These are phyloP conservation scores for Octodon degus DNA, from an alignment of 2,113 vertebrate genomes.

Conservation along the genomic window DNA sequence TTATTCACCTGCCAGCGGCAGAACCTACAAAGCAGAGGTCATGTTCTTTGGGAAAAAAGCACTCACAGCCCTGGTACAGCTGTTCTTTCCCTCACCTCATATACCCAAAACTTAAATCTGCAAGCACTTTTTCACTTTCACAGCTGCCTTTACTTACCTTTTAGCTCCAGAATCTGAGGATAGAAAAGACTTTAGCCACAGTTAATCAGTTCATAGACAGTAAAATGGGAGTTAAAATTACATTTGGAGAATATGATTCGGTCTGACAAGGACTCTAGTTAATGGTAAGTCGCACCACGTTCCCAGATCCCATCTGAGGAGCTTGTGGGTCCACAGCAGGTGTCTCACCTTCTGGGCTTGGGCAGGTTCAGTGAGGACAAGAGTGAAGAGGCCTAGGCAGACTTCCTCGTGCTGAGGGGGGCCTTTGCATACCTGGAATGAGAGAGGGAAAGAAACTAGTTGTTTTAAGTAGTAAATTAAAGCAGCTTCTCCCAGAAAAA, in stretches of 20 bases:
- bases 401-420: slow-evolving; percentile 96
- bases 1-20: neutral
- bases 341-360: slow-evolving; percentile 95
- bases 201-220: neutral
- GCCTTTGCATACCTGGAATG: slow-evolving; percentile 94
- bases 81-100: neutral
- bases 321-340: neutral
- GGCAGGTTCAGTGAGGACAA: slow-evolving; percentile 91
- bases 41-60: neutral
- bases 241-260: neutral
- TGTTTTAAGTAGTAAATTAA: neutral
- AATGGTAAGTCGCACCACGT: neutral
- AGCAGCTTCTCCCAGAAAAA: slow-evolving; percentile 51
- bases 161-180: slow-evolving; percentile 16
- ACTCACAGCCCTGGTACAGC: neutral
- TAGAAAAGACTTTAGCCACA: neutral
- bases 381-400: slow-evolving; percentile 94
- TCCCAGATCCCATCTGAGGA: neutral
- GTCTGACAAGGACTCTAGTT: neutral
- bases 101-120: neutral
- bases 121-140: slow-evolving; percentile 2
- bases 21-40: neutral
- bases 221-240: neutral
- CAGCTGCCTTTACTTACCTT: neutral
- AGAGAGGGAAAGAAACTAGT: neutral